Evolutionary conservation across 2,888 invertebrate species (phyloP), one percentile per base, ranked within the genome.

Genomic region (Sesia apiformis): DNA sequence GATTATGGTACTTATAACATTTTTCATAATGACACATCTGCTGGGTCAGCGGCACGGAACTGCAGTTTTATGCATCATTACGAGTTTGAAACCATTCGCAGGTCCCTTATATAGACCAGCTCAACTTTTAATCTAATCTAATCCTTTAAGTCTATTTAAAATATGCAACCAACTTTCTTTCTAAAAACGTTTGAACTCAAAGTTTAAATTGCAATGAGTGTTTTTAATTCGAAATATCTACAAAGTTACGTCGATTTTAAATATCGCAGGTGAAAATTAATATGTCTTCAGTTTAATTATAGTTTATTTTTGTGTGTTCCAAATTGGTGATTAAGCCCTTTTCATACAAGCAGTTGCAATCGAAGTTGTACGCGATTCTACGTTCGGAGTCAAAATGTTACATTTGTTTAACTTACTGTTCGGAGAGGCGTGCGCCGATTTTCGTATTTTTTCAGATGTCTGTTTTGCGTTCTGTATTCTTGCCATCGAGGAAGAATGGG

Each of bases 91-190:
- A 57, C 60, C 64, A 62, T 62, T 23, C 23, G 58, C 60, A 56
- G 56, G 56, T 56, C 53, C 67, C 65, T 58, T 67, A 56, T 65
- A 67, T 40, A 67, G 65, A 0, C 55, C 39, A 7, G 53, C 56
- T 23, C 38, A 42, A 53, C 57, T 53, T 61, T 63, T 60, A 23
- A 66, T 66, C 70, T 69, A 62, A 67, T 70, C 60, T 66, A 62
- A 64, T 61, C 61, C 60, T 57, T 60, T 60, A 59, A 63, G 58
- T 55, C 59, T 43, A 58, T 53, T 58, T 60, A 54, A 23, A 23
- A 23, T 23, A 23, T 23, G 23, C 23, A 23, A 23, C 1, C 23
- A 23, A 23, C 23, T 23, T 23, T 23, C 23, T 23, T 23, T 23
- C 23, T 23, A 23, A 23, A 23, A 23, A 1, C 23, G 23, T 23